Base-by-base conservation (phyloP, 92 coral and sea anemone genomes). In the Bergia sp. region DNA sequence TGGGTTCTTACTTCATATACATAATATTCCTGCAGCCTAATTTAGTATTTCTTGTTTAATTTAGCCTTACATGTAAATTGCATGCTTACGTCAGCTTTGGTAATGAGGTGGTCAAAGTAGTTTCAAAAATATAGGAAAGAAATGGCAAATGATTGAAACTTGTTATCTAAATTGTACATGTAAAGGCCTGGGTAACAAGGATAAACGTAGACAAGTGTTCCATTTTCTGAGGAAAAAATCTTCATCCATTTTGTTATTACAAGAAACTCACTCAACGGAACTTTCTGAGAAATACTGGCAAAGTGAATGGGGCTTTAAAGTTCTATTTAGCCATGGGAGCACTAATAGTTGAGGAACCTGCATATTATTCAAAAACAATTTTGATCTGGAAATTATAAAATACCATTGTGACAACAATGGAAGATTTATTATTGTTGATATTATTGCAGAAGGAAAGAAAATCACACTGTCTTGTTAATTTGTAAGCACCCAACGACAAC, bases 131-230 rank as follows among this genome's bases (percentile, higher is more conserved):
- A 0, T 16, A 12, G 36, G 36, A 38, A 23, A 77, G 37, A 77
- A 71, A 71, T 71, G 41, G 76, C 37, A 71, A 71, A 36, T 10
- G 76, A 36, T 71, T 8, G 4, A 71, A 71, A 29, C 38, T 1
- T 71, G 37, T n/a, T 29, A 71, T 10, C 36, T 10, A 23, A 65
- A 13, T 38, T 71, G 76, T 71, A 38, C 29, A 29, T n/a, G 29
- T 29, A 29, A 71, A 71, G 40, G 37, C 50, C 50, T 45, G 50
- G 0, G 76, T 71, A 71, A 71, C 41, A 71, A 71, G 37, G 76
- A 36, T 38, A 71, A 71, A 71, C 76, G 76, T 29, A 20, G 76
- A 71, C 76, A 71, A 71, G 76, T 71, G 37, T 71, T 71, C 38
- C 76, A 29, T 20, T 71, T 6, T 23, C 29, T 0, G 12, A 16